phyloP scores from a whole-genome alignment of 2,888 invertebrate genomes.

The Ennomos erosarius region DNA sequence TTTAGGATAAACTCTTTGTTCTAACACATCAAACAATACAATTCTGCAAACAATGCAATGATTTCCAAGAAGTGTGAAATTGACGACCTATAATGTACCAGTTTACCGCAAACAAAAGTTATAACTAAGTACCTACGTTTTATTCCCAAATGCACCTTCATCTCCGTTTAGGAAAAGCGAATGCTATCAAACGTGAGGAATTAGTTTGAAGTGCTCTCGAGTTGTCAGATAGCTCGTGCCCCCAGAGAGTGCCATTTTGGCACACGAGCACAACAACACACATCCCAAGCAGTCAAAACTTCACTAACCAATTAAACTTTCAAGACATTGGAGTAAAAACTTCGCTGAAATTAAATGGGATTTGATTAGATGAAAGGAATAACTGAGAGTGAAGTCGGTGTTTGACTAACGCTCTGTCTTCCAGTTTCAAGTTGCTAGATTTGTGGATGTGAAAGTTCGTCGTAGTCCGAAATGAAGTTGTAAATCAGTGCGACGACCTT shows the following conservation, averaged over 20 bases:
- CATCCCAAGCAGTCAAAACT: conserved; percentile 50
- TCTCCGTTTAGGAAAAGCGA: conserved; percentile 24
- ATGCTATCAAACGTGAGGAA: conserved; percentile 56
- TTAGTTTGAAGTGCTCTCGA: conserved; percentile 63
- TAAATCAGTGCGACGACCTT: too few species aligned
- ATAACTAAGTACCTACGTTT: conserved; percentile 12
- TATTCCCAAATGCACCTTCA: conserved; percentile 40
- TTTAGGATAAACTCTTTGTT: too few species aligned
- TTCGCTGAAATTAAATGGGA: conserved; percentile 34
- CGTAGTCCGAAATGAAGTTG: background rate
- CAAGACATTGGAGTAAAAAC: conserved; percentile 41
- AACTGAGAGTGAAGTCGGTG: conserved; percentile 25
- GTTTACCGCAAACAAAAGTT: too few species aligned
- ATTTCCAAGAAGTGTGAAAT: too few species aligned
- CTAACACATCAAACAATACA: too few species aligned
- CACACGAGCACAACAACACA: conserved; percentile 46
- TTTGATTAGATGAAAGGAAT: conserved; percentile 34
- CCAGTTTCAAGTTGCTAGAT: conserved; percentile 19
- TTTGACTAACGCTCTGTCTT: conserved; percentile 36
- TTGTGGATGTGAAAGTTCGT: conserved; percentile 12
- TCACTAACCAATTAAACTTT: conserved; percentile 43
- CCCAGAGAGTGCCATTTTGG: conserved; percentile 56
- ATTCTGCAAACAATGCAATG: too few species aligned
- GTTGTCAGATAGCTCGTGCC: conserved; percentile 41
- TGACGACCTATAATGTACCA: too few species aligned